These are phyloP conservation scores for Cataglyphis cursor DNA, from an alignment of 2,888 invertebrate genomes.

Conservation along the genomic window DNA sequence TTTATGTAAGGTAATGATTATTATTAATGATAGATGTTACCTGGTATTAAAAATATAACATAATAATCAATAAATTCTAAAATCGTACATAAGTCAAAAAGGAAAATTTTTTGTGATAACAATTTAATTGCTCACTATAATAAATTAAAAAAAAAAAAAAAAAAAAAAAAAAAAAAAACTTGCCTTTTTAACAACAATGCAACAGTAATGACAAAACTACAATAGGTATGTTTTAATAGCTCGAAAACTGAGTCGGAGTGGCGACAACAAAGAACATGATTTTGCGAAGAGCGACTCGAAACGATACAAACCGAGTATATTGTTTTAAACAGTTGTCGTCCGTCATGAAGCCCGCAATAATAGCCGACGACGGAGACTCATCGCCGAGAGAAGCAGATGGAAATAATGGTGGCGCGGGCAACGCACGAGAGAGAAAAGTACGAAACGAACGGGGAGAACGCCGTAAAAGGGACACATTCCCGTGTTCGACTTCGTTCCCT, in stretches of 20 bases:
- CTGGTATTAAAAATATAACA: not conserved
- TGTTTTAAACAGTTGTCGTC: constrained; percentile 66
- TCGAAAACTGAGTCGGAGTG: constrained; percentile 42
- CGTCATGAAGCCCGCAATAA: constrained; percentile 62
- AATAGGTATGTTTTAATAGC: constrained; percentile 29
- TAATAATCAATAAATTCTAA: not conserved
- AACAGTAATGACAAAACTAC: not conserved
- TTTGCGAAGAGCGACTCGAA: constrained; percentile 31
- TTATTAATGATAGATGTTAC: not conserved
- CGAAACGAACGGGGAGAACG: constrained; percentile 48
- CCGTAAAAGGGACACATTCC: constrained; percentile 72
- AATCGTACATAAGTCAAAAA: not conserved
- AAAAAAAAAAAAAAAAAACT: not conserved
- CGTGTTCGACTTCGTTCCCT: constrained; percentile 7
- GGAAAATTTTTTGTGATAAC: not conserved
- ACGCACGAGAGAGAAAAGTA: constrained; percentile 47
- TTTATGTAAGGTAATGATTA: not conserved
- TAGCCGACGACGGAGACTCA: constrained; percentile 48
- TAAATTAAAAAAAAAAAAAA: not conserved
- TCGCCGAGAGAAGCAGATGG: constrained; percentile 63
- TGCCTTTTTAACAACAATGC: constrained; percentile 6
- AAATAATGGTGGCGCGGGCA: constrained; percentile 73
- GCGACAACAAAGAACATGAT: constrained; percentile 18
- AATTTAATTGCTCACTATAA: not conserved
- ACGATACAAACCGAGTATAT: constrained; percentile 47